Evolutionary conservation across 2,888 invertebrate species (phyloP), one percentile per base, ranked within the genome.

Genomic region (Operophtera brumata): DNA sequence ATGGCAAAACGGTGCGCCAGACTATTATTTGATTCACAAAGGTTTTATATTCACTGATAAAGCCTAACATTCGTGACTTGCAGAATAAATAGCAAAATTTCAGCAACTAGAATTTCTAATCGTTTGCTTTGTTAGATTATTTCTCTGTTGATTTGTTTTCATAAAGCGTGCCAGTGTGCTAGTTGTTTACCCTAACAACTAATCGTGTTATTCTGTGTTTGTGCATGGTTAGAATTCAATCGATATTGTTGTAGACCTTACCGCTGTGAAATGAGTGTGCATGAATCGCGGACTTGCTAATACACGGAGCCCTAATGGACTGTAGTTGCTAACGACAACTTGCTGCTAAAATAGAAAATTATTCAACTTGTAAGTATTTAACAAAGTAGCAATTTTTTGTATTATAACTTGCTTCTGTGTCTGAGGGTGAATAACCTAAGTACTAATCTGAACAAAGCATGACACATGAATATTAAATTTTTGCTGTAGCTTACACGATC

Each of bases 191-290:
- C 60, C 71, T 78, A 70, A 47, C 60, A 63, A 72, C 57, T 72
- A 72, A 63, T 70, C 59, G 61, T 68, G 53, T 70, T 71, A 63
- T 64, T 75, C 62, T 74, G 66, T 73, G 71, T 76, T 76, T 72
- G 75, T 75, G 69, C 62, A 63, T 69, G 64, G 65, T 59, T 73
- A 67, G 60, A 76, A 69, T 78, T 78, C 66, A 82, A 81, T 83
- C 80, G 77, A 83, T 82, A 81, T 70, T 73, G 60, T 70, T 72
- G 59, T 20, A 20, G 65, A 71, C 70, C 73, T 71, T 73, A 75
- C 77, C 80, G 70, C 79, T 70, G 74, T 80, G 75, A 80, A 83
- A 86, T 86, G 83, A 85, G 71, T 78, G 77, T 81, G 80, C 80
- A 80, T 75, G 77, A 75, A 82, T 74, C 65, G 71, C 73, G 69